Percentiles rank a stretch among this genome's conserved stretches.
Conservation (phyloP, 2,113 vertebrate genomes). For the Dromaius novaehollandiae region DNA sequence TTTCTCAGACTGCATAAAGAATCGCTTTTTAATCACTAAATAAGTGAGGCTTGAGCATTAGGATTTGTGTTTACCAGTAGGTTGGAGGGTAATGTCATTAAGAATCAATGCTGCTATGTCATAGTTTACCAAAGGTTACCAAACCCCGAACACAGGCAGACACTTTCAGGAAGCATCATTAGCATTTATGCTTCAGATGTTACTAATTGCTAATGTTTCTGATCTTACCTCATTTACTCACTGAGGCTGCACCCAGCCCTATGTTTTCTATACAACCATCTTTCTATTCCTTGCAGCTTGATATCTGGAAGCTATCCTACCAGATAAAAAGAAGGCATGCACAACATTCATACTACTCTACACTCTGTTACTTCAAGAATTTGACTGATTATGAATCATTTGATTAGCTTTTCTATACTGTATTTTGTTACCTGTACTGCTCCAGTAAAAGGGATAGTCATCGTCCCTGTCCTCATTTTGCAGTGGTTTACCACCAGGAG, state of each 20-base stretch:
- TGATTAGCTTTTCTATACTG: neutral
- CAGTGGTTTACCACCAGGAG: neutral
- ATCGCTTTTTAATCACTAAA: neutral
- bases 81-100: neutral
- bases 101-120: neutral
- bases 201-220: fast-evolving
- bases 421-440: neutral
- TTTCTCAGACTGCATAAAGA: neutral
- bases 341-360: neutral
- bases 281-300: neutral
- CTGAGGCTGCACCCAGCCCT: neutral
- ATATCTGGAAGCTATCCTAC: neutral
- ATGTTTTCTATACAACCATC: neutral
- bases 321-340: neutral
- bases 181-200: neutral
- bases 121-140: neutral
- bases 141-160: neutral
- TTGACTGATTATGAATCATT: neutral
- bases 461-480: neutral
- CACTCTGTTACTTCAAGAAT: neutral
- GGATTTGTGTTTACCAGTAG: neutral
- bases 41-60: neutral
- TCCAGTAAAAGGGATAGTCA: neutral
- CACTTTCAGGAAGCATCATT: neutral
- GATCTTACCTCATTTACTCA: neutral